A percentile compares a stretch with the other conserved stretches of the same genome.
Evolutionary conservation across 2,888 invertebrate genomes (phyloP).

Genomic region (Caenorhabditis sp.): DNA sequence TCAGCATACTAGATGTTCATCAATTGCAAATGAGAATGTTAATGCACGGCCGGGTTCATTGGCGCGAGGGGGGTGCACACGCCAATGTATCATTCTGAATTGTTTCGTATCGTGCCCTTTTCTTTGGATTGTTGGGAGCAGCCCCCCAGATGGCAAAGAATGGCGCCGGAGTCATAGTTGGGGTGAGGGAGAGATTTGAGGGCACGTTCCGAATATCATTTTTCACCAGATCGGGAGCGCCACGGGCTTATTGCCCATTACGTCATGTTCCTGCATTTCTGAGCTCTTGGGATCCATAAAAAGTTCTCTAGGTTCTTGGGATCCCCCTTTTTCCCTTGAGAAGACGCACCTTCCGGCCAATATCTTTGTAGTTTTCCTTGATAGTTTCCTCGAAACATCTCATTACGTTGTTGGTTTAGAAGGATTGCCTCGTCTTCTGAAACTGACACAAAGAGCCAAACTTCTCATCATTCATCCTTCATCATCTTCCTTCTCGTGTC

Average conservation of each 20-base stretch:
- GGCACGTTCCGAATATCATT: slow-evolving; percentile 57
- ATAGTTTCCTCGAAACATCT: not conserved
- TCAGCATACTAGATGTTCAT: slow-evolving; percentile 67
- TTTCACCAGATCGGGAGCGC: slow-evolving; percentile 32
- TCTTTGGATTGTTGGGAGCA: slow-evolving; percentile 6
- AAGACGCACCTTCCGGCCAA: not conserved
- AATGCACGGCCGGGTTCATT: slow-evolving; percentile 64
- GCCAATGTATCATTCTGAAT: slow-evolving; percentile 61
- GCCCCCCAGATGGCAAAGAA: not conserved
- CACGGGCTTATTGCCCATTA: slow-evolving; percentile 5
- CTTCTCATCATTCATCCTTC: slow-evolving; percentile 24
- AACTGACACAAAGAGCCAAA: slow-evolving; percentile 44
- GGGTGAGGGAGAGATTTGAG: not conserved
- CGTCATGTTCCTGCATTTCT: slow-evolving; percentile 49
- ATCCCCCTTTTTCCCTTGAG: not conserved
- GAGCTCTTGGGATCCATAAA: slow-evolving; percentile 36
- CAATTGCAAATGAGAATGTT: slow-evolving; percentile 71
- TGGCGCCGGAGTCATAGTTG: slow-evolving; percentile 21
- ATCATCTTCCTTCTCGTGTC: not conserved
- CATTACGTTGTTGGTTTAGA: not conserved
- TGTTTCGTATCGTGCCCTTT: slow-evolving; percentile 58
- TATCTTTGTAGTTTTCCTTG: not conserved
- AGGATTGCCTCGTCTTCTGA: slow-evolving; percentile 58
- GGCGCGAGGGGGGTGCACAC: slow-evolving; percentile 51
- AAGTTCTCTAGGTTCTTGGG: not conserved